Conservation (phyloP, 1,140 invertebrate genomes). For the Delia radicum region DNA sequence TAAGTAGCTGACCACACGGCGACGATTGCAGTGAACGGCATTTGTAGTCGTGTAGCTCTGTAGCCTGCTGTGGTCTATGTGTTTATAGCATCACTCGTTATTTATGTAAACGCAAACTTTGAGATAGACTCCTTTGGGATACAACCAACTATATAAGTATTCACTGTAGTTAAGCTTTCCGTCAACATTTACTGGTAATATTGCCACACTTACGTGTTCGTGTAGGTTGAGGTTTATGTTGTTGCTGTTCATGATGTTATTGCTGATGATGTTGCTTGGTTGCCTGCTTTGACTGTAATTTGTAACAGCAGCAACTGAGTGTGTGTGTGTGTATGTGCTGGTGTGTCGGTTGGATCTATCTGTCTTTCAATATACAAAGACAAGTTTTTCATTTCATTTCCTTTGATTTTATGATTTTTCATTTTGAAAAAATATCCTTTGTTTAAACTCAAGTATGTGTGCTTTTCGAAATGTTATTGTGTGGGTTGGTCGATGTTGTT, state of each 20-base stretch:
- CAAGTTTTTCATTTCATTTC: conserved; percentile 16
- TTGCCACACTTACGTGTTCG: not conserved
- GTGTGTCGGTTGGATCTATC: not conserved
- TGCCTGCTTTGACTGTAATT: not conserved
- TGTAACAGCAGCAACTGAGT: not conserved
- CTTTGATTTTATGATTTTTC: conserved; percentile 18
- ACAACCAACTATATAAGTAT: not conserved
- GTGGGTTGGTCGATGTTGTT: not conserved
- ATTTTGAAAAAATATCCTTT: conserved; percentile 16
- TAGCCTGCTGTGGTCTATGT: no score
- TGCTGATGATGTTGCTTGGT: not conserved
- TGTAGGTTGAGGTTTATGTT: not conserved
- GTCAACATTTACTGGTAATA: not conserved
- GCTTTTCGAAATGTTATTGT: conserved; percentile 1
- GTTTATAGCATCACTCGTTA: no score
- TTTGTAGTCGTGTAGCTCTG: no score
- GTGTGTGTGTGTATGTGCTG: not conserved
- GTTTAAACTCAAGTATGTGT: conserved; percentile 15
- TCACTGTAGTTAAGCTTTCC: not conserved
- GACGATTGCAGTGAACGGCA: no score
- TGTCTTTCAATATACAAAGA: conserved; percentile 1
- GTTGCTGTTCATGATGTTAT: not conserved
- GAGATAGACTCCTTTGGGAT: not conserved
- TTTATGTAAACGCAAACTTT: no score
- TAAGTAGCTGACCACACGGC: no score